Conservation (phyloP, 2,113 vertebrate species). For the Tragelaphus strepsiceros region DNA sequence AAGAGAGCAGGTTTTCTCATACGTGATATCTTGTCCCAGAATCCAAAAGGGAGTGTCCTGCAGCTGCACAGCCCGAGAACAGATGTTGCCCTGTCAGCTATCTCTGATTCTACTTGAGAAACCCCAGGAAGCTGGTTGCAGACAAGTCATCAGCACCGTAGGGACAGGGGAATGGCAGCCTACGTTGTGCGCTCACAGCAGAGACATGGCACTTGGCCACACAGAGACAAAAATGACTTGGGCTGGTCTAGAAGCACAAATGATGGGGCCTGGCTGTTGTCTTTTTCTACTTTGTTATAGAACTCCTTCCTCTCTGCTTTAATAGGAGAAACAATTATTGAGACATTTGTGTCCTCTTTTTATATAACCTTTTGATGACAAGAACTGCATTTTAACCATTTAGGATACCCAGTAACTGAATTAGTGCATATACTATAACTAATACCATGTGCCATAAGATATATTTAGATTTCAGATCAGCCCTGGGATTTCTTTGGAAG, state of each 20-base stretch:
- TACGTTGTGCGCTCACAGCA: background rate
- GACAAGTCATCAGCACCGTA: slow-evolving; percentile 73
- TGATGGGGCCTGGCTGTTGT: background rate
- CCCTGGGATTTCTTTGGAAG: too few relatives aligned
- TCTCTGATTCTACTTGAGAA: slow-evolving; percentile 77
- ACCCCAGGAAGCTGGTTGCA: slow-evolving; percentile 76
- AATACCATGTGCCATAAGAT: background rate
- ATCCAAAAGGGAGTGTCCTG: slow-evolving; percentile 75
- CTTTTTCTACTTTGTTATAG: background rate
- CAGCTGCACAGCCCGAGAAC: slow-evolving; percentile 75
- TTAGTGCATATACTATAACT: background rate
- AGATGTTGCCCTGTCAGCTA: slow-evolving; percentile 80
- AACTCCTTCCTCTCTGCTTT: background rate
- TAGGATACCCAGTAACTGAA: background rate
- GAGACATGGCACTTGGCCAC: background rate
- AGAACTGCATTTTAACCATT: background rate
- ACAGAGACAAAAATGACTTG: background rate
- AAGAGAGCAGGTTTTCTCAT: background rate
- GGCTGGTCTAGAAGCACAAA: background rate
- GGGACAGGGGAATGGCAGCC: slow-evolving; percentile 53
- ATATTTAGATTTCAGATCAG: slow-evolving; percentile 1
- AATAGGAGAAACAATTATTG: background rate
- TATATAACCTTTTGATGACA: background rate
- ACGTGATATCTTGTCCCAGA: slow-evolving; percentile 24
- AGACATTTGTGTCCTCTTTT: background rate